Evolutionary conservation across 2,888 invertebrate species (phyloP), one percentile per base, ranked within the genome.

Genomic region (Anorthoa munda): DNA sequence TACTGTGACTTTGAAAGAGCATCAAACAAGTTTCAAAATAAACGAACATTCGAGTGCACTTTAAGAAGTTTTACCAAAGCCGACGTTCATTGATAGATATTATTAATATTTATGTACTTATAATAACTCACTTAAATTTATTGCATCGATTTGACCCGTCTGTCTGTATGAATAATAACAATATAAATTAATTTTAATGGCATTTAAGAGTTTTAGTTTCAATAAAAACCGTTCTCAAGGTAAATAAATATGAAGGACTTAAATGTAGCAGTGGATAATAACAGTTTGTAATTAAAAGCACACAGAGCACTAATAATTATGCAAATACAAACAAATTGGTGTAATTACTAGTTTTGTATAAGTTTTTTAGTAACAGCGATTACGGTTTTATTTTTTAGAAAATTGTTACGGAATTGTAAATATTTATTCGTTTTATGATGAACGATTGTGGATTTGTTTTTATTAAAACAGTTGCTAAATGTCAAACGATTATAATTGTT

Each of bases 311-410:
- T 72, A 75, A 85, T 80, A 81, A 87, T 86, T 85, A 86, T 86
- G 86, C 78, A 86, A 83, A 87, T 82, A 75, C 72, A 72, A 72
- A 74, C 72, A 77, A 83, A 86, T 87, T 83, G 83, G 60, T 81
- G 67, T 86, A 79, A 86, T 86, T 81, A 81, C 51, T 59, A 64
- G 75, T 66, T 78, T 79, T 79, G 73, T 69, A 59, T 70, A 60
- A 18, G 56, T 58, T 69, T 79, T 69, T 63, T 48, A 50, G 21
- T 73, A 60, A 74, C 64, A 65, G 0, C 72, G 23, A 81, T 83
- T 81, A 77, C 31, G 21, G 45, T 66, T 83, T 72, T 69, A 23
- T 66, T 83, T 72, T 69, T 69, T 66, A 39, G 17, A 51, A 76
- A 76, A 66, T 69, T 51, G 72, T 72, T 83, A 74, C 64, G 53